Evolutionary conservation across 2,888 invertebrate genomes (phyloP).

Genomic region (Acheta domesticus): DNA sequence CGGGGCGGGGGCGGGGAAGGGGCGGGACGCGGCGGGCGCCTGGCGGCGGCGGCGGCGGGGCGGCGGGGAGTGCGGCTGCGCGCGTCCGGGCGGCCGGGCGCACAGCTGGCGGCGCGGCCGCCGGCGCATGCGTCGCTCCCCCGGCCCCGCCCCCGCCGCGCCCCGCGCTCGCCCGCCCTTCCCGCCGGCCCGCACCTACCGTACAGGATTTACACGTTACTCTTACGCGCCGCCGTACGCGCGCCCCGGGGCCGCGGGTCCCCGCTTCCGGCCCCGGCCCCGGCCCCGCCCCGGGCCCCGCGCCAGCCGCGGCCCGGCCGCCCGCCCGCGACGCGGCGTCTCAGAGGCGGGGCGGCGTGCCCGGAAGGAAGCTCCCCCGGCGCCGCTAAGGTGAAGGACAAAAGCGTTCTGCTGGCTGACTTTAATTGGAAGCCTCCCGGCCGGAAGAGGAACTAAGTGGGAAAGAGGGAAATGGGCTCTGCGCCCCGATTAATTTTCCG

Average conservation of each 20-base stretch:
- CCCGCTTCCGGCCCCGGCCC: background rate
- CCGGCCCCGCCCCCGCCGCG: slow-evolving; percentile 21
- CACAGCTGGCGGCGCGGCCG: slow-evolving; percentile 21
- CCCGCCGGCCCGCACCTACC: slow-evolving; percentile 5
- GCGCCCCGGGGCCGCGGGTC: slow-evolving; percentile 23
- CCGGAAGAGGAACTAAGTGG: background rate
- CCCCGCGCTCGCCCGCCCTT: background rate
- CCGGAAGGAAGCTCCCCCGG: background rate
- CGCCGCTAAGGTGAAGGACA: background rate
- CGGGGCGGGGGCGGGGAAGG: slow-evolving; percentile 2
- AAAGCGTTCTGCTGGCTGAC: slow-evolving; percentile 9
- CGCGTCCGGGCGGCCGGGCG: slow-evolving; percentile 26
- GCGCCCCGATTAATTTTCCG: background rate
- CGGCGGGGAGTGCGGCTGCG: slow-evolving; percentile 12
- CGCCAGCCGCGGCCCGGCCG: background rate
- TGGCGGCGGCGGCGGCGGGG: slow-evolving; percentile 22
- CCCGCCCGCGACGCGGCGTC: background rate
- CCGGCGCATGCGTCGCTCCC: slow-evolving; percentile 24
- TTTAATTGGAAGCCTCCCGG: slow-evolving; percentile 18
- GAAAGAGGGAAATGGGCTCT: background rate
- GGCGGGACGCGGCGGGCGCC: slow-evolving; percentile 21
- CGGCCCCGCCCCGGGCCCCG: background rate
- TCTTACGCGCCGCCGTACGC: slow-evolving; percentile 20
- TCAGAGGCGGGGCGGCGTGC: background rate
- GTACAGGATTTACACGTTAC: slow-evolving; percentile 9